Percentiles rank a stretch among this genome's conserved stretches.
Conservation (phyloP, 64 coral and sea anemone genomes). For the Stichodactyla mertensii region DNA sequence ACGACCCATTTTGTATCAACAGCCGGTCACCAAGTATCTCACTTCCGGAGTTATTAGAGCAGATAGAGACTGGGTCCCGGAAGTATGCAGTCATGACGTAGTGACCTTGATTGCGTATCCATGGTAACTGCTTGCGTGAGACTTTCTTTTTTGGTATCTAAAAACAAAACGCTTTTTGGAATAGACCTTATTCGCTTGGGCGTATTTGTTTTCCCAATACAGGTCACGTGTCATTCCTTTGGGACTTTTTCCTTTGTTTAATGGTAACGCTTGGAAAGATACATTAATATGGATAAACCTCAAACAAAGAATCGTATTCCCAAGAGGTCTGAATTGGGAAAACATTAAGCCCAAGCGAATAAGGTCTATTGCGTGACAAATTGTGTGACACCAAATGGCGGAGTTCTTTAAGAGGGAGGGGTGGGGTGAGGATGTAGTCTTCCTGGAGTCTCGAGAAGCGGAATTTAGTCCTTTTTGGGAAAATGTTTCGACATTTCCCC, state of each 20-base stretch:
- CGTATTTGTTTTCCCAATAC: too few species aligned
- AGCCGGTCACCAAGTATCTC: conserved; percentile 25
- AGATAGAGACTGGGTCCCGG: conserved; percentile 59
- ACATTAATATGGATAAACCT: too few species aligned
- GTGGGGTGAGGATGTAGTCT: too few species aligned
- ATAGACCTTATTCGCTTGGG: too few species aligned
- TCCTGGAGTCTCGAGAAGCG: too few species aligned
- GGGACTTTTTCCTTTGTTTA: too few species aligned
- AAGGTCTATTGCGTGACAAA: background rate
- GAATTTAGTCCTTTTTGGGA: background rate
- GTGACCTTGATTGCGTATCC: conserved; percentile 38
- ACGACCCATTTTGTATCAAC: conserved; percentile 55
- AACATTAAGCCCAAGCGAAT: too few species aligned
- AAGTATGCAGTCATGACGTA: conserved; percentile 77
- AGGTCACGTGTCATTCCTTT: too few species aligned
- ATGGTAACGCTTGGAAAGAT: too few species aligned
- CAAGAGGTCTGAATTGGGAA: too few species aligned
- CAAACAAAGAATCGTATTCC: too few species aligned
- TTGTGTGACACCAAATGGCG: background rate
- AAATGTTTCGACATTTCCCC: background rate
- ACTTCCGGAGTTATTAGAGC: background rate
- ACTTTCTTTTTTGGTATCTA: conserved; percentile 29
- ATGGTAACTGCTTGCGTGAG: conserved; percentile 27
- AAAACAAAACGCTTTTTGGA: background rate
- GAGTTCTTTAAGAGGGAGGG: background rate